Evolutionary conservation across 92 coral and sea anemone genomes (phyloP).

Genomic region (Desmophyllum pertusum): DNA sequence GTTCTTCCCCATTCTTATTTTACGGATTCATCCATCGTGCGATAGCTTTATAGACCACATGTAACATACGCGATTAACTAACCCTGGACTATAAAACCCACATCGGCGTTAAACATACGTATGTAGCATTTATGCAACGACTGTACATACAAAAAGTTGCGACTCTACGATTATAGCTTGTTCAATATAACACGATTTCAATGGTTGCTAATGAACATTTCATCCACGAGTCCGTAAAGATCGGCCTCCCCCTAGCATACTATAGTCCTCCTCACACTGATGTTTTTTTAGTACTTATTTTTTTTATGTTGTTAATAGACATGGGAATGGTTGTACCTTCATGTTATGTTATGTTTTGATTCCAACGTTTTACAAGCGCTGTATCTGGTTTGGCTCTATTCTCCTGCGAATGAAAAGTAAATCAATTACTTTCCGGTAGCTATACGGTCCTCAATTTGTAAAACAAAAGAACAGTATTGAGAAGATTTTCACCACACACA

Average conservation of each 20-base stretch:
- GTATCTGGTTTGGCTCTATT: neutral
- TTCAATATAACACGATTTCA: neutral
- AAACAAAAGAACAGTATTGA: neutral
- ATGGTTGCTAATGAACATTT: too few species aligned
- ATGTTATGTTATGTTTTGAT: neutral
- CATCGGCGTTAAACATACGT: neutral
- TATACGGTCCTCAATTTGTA: neutral
- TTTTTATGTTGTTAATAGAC: too few species aligned
- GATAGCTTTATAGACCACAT: too few species aligned
- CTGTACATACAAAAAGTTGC: neutral
- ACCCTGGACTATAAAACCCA: too few species aligned
- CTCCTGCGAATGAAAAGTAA: neutral
- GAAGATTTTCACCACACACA: neutral
- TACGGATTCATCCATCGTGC: too few species aligned
- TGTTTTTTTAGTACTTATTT: too few species aligned
- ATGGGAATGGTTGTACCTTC: neutral
- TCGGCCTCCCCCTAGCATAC: too few species aligned
- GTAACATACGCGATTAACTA: too few species aligned
- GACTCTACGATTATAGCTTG: neutral
- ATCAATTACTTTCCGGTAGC: neutral
- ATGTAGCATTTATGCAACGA: neutral
- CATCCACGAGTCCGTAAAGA: too few species aligned
- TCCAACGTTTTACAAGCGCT: neutral
- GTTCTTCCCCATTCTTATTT: too few species aligned
- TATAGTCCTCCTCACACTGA: too few species aligned